These are phyloP conservation scores for Phalacrocorax carbo DNA, from an alignment of 2,113 vertebrate species.

Conservation along the genomic window DNA sequence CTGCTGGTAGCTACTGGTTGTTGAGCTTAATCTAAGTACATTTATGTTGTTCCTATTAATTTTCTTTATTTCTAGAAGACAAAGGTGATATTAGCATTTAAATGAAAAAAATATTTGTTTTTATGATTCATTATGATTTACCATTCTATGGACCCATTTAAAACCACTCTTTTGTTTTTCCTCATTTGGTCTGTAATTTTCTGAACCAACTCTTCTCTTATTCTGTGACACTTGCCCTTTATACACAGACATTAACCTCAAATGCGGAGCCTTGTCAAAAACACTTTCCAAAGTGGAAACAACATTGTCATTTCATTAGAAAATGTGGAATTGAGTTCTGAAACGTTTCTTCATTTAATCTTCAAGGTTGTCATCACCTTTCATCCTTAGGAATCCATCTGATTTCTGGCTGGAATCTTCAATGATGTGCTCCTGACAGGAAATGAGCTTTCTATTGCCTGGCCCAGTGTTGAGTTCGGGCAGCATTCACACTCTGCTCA, in stretches of 20 bases:
- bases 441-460: not conserved
- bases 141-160: not conserved
- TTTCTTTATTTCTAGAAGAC: constrained; percentile 14
- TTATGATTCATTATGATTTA: constrained; percentile 25
- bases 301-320: constrained; percentile 60
- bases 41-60: not conserved
- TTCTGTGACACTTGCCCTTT: not conserved
- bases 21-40: not conserved
- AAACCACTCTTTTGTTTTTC: not conserved
- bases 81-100: constrained; percentile 45
- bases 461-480: not conserved
- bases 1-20: not conserved
- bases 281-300: constrained; percentile 32
- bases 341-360: constrained; percentile 48
- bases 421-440: not conserved
- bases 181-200: constrained; percentile 27
- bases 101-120: constrained; percentile 8
- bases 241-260: constrained; percentile 37
- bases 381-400: not conserved
- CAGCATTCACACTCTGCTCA: not conserved
- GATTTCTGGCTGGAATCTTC: not conserved
- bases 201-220: constrained; percentile 1
- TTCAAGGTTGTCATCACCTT: constrained; percentile 37
- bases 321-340: constrained; percentile 23
- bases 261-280: constrained; percentile 32